Conservation (phyloP, 1,140 invertebrate genomes). For the Oreohelix idahoensis region DNA sequence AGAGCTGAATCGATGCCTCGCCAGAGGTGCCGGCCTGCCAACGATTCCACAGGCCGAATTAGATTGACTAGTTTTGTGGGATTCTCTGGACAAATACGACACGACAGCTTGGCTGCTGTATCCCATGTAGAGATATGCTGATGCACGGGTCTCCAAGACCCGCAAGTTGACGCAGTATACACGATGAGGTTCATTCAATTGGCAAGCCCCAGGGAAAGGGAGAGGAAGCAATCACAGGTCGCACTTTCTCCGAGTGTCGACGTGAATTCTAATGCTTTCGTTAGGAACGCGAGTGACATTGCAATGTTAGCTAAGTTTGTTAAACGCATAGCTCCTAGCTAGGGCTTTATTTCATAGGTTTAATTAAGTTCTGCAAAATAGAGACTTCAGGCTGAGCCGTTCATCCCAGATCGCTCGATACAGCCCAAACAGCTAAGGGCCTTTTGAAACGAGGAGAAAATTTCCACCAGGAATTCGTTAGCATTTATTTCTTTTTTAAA, state of each 20-base stretch:
- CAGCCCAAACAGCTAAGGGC: not conserved
- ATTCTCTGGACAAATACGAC: conserved; percentile 6
- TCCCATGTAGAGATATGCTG: not conserved
- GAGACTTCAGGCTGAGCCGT: not conserved
- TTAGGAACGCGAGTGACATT: not conserved
- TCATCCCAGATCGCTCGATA: not conserved
- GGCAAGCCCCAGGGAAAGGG: not conserved
- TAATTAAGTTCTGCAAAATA: conserved; percentile 20
- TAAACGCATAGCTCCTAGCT: not conserved
- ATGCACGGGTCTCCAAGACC: not conserved
- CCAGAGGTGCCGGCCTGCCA: conserved; percentile 1
- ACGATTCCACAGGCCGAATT: conserved; percentile 3
- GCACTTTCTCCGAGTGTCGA: conserved; percentile 4
- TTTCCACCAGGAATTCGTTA: not conserved
- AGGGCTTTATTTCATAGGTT: not conserved
- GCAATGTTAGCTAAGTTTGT: conserved; percentile 9
- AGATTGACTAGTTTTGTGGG: conserved; percentile 3
- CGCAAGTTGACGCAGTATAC: not conserved
- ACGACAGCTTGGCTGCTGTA: not conserved
- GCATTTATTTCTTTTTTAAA: not conserved
- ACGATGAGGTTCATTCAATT: not conserved
- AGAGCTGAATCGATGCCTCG: not conserved
- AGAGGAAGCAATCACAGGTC: not conserved
- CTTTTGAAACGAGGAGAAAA: not conserved
- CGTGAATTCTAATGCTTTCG: conserved; percentile 14